Evolutionary conservation across 2,888 invertebrate genomes (phyloP).

Genomic region (Limnephilus rhombicus): DNA sequence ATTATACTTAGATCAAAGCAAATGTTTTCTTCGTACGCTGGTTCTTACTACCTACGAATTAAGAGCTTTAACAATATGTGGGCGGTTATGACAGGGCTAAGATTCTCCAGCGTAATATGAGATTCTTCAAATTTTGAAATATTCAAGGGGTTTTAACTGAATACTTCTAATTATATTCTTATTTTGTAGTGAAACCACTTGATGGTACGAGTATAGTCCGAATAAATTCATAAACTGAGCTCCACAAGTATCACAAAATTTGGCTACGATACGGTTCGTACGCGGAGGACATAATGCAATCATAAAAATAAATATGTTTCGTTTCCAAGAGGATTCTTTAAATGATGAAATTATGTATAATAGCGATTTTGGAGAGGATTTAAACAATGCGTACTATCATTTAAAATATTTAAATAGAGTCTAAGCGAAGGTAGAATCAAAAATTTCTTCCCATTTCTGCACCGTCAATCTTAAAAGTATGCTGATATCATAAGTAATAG

Average conservation of each 20-base stretch:
- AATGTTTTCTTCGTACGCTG: slow-evolving; percentile 3
- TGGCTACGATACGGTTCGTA: too few relatives aligned
- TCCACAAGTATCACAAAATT: neutral
- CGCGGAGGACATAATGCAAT: too few relatives aligned
- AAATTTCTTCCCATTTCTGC: neutral
- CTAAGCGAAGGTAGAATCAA: neutral
- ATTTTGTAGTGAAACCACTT: neutral
- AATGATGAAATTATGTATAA: too few relatives aligned
- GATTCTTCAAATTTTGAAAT: neutral
- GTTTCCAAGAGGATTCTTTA: too few relatives aligned
- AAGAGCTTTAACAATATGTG: slow-evolving; percentile 25
- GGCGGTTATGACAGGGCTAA: slow-evolving; percentile 4
- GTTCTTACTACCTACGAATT: slow-evolving; percentile 19
- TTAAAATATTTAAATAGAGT: neutral
- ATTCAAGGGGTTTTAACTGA: neutral
- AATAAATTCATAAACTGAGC: neutral
- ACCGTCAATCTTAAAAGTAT: neutral
- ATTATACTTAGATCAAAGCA: neutral
- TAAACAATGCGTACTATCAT: too few relatives aligned
- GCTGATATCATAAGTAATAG: too few relatives aligned
- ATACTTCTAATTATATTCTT: neutral
- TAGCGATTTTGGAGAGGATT: too few relatives aligned
- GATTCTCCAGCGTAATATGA: neutral
- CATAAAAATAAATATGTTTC: too few relatives aligned
- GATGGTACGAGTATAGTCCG: neutral